Percentiles rank a stretch among this genome's conserved stretches.
Evolutionary conservation across 2,797 vertebrate species (phyloP).

Genomic region (Odontamblyopus rebecca): DNA sequence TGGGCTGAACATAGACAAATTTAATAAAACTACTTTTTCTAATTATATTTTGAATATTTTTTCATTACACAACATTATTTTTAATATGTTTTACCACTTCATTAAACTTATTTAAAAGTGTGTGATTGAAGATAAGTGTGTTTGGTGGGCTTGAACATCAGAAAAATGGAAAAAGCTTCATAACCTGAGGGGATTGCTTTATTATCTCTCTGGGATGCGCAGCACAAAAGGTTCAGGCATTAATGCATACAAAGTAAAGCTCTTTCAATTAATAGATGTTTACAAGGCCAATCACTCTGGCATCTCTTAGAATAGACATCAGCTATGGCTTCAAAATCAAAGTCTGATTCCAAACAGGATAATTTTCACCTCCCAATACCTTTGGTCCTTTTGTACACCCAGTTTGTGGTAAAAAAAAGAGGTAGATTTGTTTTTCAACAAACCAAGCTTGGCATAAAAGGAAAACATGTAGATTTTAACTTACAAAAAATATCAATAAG

Average conservation of each 20-base stretch:
- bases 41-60: background rate
- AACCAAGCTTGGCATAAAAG: no score
- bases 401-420: background rate
- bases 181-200: background rate
- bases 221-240: background rate
- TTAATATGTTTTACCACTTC: background rate
- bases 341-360: background rate
- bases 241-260: background rate
- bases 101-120: background rate
- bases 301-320: background rate
- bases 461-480: background rate
- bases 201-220: background rate
- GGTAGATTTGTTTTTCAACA: background rate
- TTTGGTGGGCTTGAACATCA: background rate
- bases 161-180: background rate
- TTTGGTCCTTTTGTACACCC: background rate
- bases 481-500: background rate
- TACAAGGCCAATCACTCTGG: background rate
- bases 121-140: background rate
- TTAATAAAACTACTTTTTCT: conserved; percentile 30
- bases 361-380: background rate
- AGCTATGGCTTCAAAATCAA: background rate
- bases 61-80: background rate
- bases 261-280: no score
- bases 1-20: conserved; percentile 45